Conservation (phyloP, 2,888 invertebrate genomes). For the Drosophila mayaguana region DNA sequence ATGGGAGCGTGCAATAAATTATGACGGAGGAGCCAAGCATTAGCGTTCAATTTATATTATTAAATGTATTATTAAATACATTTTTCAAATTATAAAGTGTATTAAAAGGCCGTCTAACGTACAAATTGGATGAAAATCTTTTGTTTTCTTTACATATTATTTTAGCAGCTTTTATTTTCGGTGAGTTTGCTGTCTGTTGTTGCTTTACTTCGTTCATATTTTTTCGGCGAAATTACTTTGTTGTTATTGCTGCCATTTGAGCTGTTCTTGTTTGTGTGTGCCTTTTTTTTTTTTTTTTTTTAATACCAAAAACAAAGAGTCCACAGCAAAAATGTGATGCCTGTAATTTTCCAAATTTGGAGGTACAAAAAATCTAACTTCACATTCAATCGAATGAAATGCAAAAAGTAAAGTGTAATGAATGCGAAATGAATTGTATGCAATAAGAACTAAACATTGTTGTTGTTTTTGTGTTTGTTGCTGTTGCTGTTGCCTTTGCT, state of each 20-base stretch:
- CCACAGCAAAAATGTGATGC: slow-evolving; percentile 42
- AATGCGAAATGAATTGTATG: slow-evolving; percentile 46
- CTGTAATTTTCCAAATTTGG: slow-evolving; percentile 16
- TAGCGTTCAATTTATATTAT: no score
- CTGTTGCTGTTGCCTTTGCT: slow-evolving; percentile 22
- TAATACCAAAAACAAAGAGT: slow-evolving; percentile 70
- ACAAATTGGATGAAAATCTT: not conserved
- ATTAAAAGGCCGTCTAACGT: slow-evolving; percentile 5
- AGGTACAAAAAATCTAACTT: not conserved
- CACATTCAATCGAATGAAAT: slow-evolving; percentile 50
- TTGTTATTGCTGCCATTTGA: slow-evolving; percentile 26
- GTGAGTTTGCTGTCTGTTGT: slow-evolving; percentile 34
- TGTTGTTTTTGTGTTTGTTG: not conserved
- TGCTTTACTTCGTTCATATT: slow-evolving; percentile 2
- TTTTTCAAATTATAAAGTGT: slow-evolving; percentile 12
- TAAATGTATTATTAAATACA: no score
- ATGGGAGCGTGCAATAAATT: slow-evolving; percentile 22
- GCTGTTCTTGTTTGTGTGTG: slow-evolving; percentile 40
- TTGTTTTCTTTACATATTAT: slow-evolving; percentile 37
- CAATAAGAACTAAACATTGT: slow-evolving; percentile 45
- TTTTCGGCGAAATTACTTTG: slow-evolving; percentile 32
- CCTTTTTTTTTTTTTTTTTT: slow-evolving; percentile 40
- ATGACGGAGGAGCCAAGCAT: slow-evolving; percentile 1
- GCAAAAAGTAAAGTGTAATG: slow-evolving; percentile 29
- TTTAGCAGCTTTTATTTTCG: slow-evolving; percentile 49